phyloP scores from a whole-genome alignment of 2,797 vertebrate genomes.

The Pantherophis vulpinus region DNA sequence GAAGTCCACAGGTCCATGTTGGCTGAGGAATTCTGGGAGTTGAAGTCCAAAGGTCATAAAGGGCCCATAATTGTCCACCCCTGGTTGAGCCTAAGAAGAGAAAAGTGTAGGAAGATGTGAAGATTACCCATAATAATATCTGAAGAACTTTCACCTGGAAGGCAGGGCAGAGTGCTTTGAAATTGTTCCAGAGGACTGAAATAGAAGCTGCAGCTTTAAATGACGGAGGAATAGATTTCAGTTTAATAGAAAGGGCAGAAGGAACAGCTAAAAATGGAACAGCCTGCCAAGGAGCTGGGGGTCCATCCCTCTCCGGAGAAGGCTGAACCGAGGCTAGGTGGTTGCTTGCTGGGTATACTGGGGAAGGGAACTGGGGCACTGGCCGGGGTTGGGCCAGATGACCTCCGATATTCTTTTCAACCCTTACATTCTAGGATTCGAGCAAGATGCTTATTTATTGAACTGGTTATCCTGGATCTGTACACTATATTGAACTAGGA shows the following conservation, averaged over 20 bases:
- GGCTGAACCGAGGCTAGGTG: not conserved
- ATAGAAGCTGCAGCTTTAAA: not conserved
- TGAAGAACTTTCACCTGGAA: not conserved
- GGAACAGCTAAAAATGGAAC: not conserved
- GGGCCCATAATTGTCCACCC: not conserved
- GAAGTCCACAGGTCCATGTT: too few relatives aligned
- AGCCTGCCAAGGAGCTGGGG: not conserved
- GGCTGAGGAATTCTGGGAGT: too few relatives aligned
- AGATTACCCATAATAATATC: not conserved
- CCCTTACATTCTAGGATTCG: not conserved
- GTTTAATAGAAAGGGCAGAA: not conserved
- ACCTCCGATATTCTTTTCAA: not conserved
- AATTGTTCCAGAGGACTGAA: not conserved
- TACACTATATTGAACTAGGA: not conserved
- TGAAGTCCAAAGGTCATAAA: not conserved
- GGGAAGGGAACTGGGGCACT: not conserved
- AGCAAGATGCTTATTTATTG: not conserved
- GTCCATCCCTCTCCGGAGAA: not conserved
- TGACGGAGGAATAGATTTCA: not conserved
- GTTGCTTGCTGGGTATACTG: not conserved
- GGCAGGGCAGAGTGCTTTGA: not conserved
- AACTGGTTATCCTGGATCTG: not conserved
- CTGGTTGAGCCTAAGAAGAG: not conserved
- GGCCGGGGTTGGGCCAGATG: not conserved
- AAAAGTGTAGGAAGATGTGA: not conserved